These are phyloP conservation scores for Halisarca cf. caerulea DNA, from an alignment of 37 sponge, comb jelly and placozoan genomes.

Conservation along the genomic window DNA sequence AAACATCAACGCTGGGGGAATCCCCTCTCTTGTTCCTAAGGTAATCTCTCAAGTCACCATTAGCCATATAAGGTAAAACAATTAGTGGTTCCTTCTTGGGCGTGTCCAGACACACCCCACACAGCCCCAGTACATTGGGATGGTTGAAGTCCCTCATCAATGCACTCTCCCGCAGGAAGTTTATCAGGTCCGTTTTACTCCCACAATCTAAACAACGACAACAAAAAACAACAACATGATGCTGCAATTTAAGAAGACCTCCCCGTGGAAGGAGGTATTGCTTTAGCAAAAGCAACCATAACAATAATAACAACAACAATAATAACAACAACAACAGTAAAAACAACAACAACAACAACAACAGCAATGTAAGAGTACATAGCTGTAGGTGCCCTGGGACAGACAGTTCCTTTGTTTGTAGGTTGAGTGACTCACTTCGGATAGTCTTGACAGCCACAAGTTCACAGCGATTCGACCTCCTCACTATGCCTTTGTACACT, in stretches of 20 bases:
- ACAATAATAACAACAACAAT: too few species aligned
- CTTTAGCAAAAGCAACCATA: too few species aligned
- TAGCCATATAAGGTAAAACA: constrained; percentile 41
- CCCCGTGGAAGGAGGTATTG: too few species aligned
- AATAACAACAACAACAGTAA: too few species aligned
- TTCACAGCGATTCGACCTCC: not conserved
- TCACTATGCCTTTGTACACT: constrained; percentile 11
- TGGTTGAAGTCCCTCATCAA: constrained; percentile 45
- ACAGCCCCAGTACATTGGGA: constrained; percentile 42
- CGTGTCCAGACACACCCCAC: constrained; percentile 32
- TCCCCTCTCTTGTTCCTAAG: constrained; percentile 10
- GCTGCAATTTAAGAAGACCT: too few species aligned
- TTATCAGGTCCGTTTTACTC: not conserved
- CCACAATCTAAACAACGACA: constrained; percentile 2
- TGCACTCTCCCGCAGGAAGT: constrained; percentile 33
- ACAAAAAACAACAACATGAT: too few species aligned
- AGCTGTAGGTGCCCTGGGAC: too few species aligned
- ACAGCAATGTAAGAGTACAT: too few species aligned
- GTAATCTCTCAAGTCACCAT: constrained; percentile 40
- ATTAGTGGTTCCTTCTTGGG: constrained; percentile 20
- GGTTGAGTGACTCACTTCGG: constrained; percentile 32
- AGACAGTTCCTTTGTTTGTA: too few species aligned
- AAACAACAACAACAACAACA: too few species aligned
- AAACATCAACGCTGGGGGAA: not conserved
- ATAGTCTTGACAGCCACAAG: constrained; percentile 35